Evolutionary conservation across 2,797 vertebrate genomes (phyloP).

Genomic region (Malurus leucopterus): DNA sequence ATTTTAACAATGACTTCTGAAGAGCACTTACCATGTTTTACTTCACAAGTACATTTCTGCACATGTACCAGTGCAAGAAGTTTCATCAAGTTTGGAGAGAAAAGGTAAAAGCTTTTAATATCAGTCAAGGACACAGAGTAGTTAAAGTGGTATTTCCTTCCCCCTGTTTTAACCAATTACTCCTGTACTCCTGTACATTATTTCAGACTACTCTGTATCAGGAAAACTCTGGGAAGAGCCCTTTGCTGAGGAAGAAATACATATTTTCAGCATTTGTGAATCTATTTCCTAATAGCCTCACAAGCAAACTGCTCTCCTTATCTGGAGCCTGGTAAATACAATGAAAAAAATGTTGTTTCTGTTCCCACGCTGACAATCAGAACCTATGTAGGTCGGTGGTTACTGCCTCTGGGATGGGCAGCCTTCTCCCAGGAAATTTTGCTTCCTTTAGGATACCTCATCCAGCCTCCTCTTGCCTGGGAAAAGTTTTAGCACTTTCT

Average conservation of each 20-base stretch:
- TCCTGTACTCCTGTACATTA: not conserved
- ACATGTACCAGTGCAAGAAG: not conserved
- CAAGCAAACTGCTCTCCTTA: not conserved
- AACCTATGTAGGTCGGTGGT: rapidly evolving
- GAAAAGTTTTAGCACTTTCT: not conserved
- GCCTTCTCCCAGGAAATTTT: not conserved
- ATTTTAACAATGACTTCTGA: conserved; percentile 33
- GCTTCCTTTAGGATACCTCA: not conserved
- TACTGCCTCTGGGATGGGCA: not conserved
- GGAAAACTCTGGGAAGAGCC: not conserved
- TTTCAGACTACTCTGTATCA: not conserved
- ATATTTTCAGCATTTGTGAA: not conserved
- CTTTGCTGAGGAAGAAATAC: not conserved
- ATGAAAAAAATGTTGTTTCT: not conserved
- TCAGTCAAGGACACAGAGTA: not conserved
- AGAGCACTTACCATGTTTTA: conserved; percentile 2
- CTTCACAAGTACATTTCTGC: not conserved
- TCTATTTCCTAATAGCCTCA: not conserved
- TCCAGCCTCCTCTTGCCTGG: not conserved
- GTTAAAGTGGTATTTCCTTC: not conserved
- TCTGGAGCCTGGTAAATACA: not conserved
- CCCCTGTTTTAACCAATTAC: not conserved
- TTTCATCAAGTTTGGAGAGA: conserved; percentile 1
- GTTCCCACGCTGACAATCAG: not conserved
- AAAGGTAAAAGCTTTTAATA: conserved; percentile 2